phyloP scores from a whole-genome alignment of 53 echinoderm and acorn worm species.

The Crossaster papposus region DNA sequence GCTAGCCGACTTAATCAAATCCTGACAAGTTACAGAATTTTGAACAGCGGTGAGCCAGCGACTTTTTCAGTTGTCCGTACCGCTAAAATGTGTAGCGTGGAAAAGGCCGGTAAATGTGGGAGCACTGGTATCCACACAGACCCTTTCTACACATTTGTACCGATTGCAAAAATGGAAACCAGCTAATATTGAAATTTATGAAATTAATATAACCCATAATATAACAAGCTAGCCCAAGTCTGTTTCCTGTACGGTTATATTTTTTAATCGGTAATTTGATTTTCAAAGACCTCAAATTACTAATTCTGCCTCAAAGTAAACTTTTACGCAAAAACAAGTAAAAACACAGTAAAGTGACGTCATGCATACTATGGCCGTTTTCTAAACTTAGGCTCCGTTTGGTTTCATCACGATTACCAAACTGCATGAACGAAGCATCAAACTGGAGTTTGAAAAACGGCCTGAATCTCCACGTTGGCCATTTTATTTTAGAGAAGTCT shows the following conservation, averaged over 20 bases:
- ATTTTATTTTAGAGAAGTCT: slow-evolving; percentile 50
- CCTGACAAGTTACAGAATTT: slow-evolving; percentile 79
- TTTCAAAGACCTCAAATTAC: neutral
- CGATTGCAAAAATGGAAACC: neutral
- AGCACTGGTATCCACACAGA: neutral
- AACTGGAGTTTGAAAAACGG: no score
- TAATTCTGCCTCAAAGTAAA: neutral
- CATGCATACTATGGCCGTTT: neutral
- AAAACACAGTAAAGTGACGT: neutral
- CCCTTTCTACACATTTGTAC: neutral
- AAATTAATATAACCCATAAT: no score
- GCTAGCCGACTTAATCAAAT: slow-evolving; percentile 98
- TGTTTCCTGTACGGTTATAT: neutral
- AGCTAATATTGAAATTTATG: neutral
- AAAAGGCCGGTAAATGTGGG: neutral
- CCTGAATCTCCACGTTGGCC: slow-evolving; percentile 59
- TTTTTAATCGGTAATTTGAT: neutral
- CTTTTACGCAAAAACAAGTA: neutral
- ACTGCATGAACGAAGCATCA: no score
- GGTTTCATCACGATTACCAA: no score
- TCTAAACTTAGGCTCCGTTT: no score
- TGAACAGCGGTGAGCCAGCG: slow-evolving; percentile 99
- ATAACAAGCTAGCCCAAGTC: neutral
- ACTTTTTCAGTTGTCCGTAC: neutral
- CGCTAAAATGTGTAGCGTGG: slow-evolving; percentile 7